Percentiles rank a stretch among this genome's conserved stretches.
phyloP scores from a whole-genome alignment of 1,140 invertebrate species.

The Aphelenchoides fujianensis region DNA sequence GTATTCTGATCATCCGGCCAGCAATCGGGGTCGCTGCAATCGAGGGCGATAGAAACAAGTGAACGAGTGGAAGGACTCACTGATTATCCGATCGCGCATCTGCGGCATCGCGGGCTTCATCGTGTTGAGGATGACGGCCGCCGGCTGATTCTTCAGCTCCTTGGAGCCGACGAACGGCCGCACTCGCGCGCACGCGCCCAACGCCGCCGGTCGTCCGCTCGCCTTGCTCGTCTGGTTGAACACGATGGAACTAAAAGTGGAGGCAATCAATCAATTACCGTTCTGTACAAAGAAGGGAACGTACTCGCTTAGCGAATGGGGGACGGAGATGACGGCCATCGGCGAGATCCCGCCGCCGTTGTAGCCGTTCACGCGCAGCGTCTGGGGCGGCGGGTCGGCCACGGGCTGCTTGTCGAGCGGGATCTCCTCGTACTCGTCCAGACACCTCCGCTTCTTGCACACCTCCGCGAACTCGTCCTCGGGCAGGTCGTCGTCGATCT shows the following conservation, averaged over 20 bases:
- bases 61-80: too few relatives aligned
- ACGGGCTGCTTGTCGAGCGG: background rate
- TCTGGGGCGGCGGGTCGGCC: background rate
- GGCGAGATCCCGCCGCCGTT: background rate
- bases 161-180: background rate
- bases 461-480: background rate
- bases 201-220: background rate
- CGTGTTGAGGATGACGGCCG: too few relatives aligned
- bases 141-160: background rate
- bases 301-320: background rate
- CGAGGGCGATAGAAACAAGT: too few relatives aligned
- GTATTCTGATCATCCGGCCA: too few relatives aligned
- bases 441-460: background rate
- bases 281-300: background rate
- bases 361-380: background rate
- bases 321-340: background rate
- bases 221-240: background rate
- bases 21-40: too few relatives aligned
- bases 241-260: background rate
- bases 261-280: background rate
- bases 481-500: background rate
- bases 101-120: too few relatives aligned
- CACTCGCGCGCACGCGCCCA: background rate
- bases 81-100: too few relatives aligned
- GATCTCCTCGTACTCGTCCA: background rate